Evolutionary conservation across 2,797 vertebrate species (phyloP), one percentile per base, ranked within the genome.

Genomic region (Scomberomorus guttatus): DNA sequence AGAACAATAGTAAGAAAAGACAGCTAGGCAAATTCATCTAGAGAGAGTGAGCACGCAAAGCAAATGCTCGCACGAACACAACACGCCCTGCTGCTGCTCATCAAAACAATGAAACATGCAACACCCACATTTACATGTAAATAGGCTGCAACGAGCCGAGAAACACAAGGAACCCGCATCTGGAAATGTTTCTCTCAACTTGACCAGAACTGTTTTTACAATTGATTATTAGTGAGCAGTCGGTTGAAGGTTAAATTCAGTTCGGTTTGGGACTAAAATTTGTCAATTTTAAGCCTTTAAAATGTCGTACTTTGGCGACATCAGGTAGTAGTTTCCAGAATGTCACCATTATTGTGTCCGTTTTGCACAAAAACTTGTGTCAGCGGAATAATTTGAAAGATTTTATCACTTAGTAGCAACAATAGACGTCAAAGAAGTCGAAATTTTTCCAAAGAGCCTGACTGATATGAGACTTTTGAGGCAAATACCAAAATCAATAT

Each of bases 111-210:
- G 29, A 29, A 54, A 81, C 85, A 67, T 25, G 66, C 68, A 75
- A 72, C 82, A 67, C 80, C 81, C 72, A 57, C 56, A 73, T 91
- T 90, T 90, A 92, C 71, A 83, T 72, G 84, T 83, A 73, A 80
- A 79, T 82, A 86, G 13, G 61, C 57, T 22, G 75, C 44, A 74
- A 4, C 1, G 29, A 37, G 59, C 14, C 1, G 8, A 58, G 3
- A 17, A n/a, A 42, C 44, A 17, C 44, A 13, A 24, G 5, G 4
- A 51, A 39, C 3, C 27, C 27, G 4, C 44, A 37, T 4, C 75
- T 51, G 37, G 48, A 54, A n/a, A 20, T 14, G 34, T 57, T 66
- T 46, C 29, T 58, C n/a, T 14, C 3, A 7, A 62, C 20, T 18
- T 12, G 46, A 52, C 20, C 5, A 24, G 11, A 48, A 27, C 25